Evolutionary conservation across 2,797 vertebrate genomes (phyloP).

Genomic region (Zenarchopterus dispar): DNA sequence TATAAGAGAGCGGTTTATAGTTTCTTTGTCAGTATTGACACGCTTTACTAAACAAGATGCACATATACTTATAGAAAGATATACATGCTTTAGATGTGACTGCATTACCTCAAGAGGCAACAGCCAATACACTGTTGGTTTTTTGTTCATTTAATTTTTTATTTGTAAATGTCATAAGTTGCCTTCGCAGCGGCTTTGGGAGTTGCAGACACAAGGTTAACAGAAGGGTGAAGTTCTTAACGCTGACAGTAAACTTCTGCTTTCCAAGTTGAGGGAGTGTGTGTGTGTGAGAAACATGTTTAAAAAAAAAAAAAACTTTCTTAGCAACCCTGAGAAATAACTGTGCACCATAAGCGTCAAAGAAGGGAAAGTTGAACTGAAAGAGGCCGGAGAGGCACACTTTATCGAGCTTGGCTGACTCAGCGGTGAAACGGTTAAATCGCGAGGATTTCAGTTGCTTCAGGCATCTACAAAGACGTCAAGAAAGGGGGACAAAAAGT

Average conservation of each 20-base stretch:
- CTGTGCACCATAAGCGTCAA: too few species aligned
- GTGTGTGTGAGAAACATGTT: constrained; percentile 11
- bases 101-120: background rate
- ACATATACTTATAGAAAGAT: background rate
- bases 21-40: background rate
- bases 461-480: too few species aligned
- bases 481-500: too few species aligned
- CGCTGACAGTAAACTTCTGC: constrained; percentile 20
- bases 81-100: background rate
- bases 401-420: background rate
- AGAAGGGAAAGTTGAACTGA: constrained; percentile 43
- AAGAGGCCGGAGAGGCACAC: constrained; percentile 12
- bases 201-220: background rate
- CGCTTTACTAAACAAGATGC: constrained; percentile 4
- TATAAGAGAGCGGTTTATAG: background rate
- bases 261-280: background rate
- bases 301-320: constrained; percentile 13
- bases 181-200: background rate
- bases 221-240: constrained; percentile 9
- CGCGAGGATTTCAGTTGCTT: too few species aligned
- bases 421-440: too few species aligned
- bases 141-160: background rate
- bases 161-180: background rate
- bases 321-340: too few species aligned
- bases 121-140: background rate